Evolutionary conservation across 1,140 invertebrate genomes (phyloP).

Genomic region (Elymnias hypermnestra): DNA sequence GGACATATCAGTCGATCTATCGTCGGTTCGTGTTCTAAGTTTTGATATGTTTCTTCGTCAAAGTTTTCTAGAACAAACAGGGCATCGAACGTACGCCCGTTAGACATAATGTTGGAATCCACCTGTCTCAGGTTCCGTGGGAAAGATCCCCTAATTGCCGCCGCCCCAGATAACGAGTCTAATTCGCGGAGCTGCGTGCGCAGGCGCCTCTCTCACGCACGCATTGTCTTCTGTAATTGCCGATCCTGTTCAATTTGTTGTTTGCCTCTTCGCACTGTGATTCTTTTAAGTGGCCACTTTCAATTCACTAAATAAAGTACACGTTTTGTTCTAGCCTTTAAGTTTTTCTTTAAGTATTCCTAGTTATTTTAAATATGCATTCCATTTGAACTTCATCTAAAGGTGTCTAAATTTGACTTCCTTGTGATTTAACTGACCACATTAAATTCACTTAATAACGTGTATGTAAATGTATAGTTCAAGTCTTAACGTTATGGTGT

Average conservation of each 20-base stretch:
- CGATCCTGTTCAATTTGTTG: conserved; percentile 72
- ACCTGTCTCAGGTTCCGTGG: conserved; percentile 51
- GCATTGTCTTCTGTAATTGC: conserved; percentile 75
- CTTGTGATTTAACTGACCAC: no score
- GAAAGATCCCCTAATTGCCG: conserved; percentile 64
- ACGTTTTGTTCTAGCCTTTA: conserved; percentile 6
- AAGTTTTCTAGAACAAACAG: not conserved
- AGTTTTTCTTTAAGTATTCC: no score
- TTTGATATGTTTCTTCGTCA: no score
- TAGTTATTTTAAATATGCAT: no score
- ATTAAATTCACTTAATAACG: no score
- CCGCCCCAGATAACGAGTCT: conserved; percentile 58
- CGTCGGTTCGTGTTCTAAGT: no score
- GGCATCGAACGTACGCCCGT: conserved; percentile 24
- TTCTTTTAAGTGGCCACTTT: conserved; percentile 70
- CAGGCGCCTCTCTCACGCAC: conserved; percentile 64
- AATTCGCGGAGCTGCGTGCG: conserved; percentile 68
- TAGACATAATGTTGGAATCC: conserved; percentile 31
- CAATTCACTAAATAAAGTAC: conserved; percentile 65
- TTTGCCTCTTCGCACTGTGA: conserved; percentile 63
- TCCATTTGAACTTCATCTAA: no score
- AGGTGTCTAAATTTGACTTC: no score
- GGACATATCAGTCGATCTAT: no score
- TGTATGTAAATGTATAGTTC: no score
- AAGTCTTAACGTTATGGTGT: no score